A percentile compares a stretch with the other conserved stretches of the same genome.
These are phyloP conservation scores for Drosophila prolongata DNA, from an alignment of 2,888 invertebrate genomes.

Conservation along the genomic window DNA sequence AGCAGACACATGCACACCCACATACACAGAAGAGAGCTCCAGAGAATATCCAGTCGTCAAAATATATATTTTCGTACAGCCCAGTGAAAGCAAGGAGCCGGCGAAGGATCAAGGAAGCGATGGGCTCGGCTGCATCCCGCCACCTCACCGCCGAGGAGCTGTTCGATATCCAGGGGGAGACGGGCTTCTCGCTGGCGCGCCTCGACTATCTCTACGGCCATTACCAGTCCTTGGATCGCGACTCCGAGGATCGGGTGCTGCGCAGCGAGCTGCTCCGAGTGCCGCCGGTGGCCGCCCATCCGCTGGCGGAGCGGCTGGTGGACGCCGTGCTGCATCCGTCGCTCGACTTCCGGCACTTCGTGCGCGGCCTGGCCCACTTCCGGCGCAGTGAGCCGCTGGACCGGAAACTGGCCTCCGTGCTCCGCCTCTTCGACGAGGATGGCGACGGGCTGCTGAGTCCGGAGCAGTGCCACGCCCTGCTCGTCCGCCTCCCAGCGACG, in stretches of 20 bases:
- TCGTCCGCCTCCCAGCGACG: slow-evolving; percentile 39
- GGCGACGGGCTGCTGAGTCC: slow-evolving; percentile 38
- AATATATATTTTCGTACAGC: not conserved
- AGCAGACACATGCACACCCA: not conserved
- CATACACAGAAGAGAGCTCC: not conserved
- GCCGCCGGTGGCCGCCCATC: slow-evolving; percentile 50
- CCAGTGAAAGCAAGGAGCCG: not conserved
- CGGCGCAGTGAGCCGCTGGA: slow-evolving; percentile 35
- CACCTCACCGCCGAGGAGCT: slow-evolving; percentile 35
- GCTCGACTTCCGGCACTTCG: slow-evolving; percentile 43
- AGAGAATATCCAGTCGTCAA: not conserved
- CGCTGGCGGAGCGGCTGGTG: slow-evolving; percentile 41
- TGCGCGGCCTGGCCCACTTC: slow-evolving; percentile 42
- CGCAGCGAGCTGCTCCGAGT: slow-evolving; percentile 46
- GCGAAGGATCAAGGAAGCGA: not conserved
- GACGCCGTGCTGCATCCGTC: slow-evolving; percentile 51
- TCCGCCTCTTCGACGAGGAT: slow-evolving; percentile 48
- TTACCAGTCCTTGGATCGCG: slow-evolving; percentile 44
- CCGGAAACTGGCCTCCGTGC: slow-evolving; percentile 32
- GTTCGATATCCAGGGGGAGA: slow-evolving; percentile 32
- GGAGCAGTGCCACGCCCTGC: slow-evolving; percentile 38
- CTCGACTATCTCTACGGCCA: slow-evolving; percentile 50
- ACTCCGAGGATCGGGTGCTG: slow-evolving; percentile 38
- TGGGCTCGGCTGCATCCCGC: slow-evolving; percentile 48
- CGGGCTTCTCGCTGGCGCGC: slow-evolving; percentile 44